phyloP scores from a whole-genome alignment of 2,797 vertebrate genomes.

The Melanotaenia trifasciata region DNA sequence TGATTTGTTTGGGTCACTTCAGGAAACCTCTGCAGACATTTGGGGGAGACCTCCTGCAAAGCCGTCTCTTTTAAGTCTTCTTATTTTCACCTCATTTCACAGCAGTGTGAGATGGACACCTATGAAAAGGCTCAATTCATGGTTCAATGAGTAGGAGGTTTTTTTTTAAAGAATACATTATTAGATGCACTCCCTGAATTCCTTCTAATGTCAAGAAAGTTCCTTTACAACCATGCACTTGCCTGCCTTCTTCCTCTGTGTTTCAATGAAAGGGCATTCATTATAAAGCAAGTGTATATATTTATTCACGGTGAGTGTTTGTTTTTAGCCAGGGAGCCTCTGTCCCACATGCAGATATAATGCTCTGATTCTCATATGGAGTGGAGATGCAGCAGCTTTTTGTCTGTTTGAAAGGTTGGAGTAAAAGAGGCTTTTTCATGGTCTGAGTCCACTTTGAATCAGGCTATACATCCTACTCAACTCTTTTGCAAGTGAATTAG shows the following conservation, averaged over 20 bases:
- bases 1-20: conserved; percentile 82
- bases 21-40: conserved; percentile 69
- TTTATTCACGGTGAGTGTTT: conserved; percentile 73
- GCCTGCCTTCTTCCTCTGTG: conserved; percentile 47
- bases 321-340: conserved; percentile 62
- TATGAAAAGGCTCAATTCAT: conserved; percentile 77
- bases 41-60: conserved; percentile 68
- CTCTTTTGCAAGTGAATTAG: conserved; percentile 75
- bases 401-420: conserved; percentile 70
- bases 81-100: conserved; percentile 84
- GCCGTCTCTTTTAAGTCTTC: conserved; percentile 74
- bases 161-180: conserved; percentile 82
- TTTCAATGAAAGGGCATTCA: conserved; percentile 46
- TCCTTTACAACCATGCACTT: conserved; percentile 47
- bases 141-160: conserved; percentile 64
- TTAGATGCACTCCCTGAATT: conserved; percentile 62
- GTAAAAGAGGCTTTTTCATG: conserved; percentile 74
- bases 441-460: conserved; percentile 68
- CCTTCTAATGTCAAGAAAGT: conserved; percentile 56
- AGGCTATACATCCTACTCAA: conserved; percentile 67
- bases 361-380: conserved; percentile 51
- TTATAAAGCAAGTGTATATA: conserved; percentile 63
- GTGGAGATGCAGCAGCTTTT: conserved; percentile 70
- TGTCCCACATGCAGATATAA: conserved; percentile 66
- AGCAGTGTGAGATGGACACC: conserved; percentile 73